These are phyloP conservation scores for Dromas ardeola DNA, from an alignment of 2,113 vertebrate species.

Conservation along the genomic window DNA sequence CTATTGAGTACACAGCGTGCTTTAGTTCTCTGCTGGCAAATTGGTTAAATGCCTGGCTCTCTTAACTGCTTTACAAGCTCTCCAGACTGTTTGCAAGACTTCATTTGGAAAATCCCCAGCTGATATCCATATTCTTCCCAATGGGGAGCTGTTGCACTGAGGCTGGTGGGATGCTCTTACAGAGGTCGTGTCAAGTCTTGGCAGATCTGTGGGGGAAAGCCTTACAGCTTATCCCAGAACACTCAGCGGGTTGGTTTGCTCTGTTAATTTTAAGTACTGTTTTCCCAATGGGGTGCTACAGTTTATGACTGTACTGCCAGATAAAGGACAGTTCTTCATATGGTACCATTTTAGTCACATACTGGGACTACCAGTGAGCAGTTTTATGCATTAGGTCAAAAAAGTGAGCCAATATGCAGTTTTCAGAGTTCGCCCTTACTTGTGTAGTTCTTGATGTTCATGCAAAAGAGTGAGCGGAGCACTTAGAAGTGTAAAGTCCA, in stretches of 20 bases:
- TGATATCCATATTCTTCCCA: conserved; percentile 33
- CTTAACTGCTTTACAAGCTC: neutral
- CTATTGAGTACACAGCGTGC: conserved; percentile 3
- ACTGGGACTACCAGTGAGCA: neutral
- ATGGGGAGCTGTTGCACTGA: conserved; percentile 1
- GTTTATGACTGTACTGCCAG: neutral
- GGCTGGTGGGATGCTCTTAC: conserved; percentile 7
- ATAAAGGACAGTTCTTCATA: conserved; percentile 4
- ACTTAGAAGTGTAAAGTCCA: neutral
- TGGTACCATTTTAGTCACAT: neutral
- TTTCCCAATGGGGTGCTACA: neutral
- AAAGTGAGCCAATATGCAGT: neutral
- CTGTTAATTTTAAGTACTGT: conserved; percentile 18
- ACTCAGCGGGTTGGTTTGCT: conserved; percentile 23
- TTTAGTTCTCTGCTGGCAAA: conserved; percentile 24
- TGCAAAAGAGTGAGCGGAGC: neutral
- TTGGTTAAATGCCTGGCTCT: conserved; percentile 9
- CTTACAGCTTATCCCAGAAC: neutral
- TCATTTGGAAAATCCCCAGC: conserved; percentile 30
- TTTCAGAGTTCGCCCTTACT: neutral
- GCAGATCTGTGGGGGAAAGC: conserved; percentile 9
- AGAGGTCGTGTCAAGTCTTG: conserved; percentile 35
- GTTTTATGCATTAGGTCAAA: neutral
- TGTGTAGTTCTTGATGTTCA: neutral
- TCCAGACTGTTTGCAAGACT: conserved; percentile 35